Conservation (phyloP, 2,113 vertebrate genomes). For the Formicarius rufipectus region DNA sequence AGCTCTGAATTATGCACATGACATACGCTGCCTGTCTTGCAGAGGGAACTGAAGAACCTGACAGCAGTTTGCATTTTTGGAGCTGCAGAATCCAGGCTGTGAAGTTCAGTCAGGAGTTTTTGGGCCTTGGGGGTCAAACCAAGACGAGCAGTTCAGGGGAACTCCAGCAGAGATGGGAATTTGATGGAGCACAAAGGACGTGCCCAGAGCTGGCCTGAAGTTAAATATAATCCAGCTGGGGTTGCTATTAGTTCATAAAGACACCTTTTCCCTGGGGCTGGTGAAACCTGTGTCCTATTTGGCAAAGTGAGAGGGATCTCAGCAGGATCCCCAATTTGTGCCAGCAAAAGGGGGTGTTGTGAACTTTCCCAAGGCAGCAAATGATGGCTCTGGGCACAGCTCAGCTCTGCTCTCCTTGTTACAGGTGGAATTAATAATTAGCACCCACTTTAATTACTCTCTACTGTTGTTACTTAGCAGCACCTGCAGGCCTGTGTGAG, state of each 20-base stretch:
- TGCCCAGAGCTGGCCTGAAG: background rate
- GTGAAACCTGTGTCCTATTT: background rate
- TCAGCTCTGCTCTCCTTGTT: background rate
- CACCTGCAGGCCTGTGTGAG: background rate
- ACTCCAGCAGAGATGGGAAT: background rate
- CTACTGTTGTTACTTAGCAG: background rate
- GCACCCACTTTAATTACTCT: background rate
- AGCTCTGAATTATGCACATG: conserved; percentile 41
- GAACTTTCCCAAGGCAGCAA: background rate
- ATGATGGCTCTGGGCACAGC: background rate
- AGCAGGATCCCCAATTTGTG: background rate
- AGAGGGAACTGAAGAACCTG: background rate
- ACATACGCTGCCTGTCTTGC: conserved; percentile 35
- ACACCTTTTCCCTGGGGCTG: background rate
- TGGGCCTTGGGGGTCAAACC: background rate
- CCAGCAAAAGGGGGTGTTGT: background rate
- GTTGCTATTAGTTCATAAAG: background rate
- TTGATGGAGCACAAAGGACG: background rate
- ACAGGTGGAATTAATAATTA: background rate
- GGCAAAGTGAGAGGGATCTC: background rate
- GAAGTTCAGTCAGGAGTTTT: background rate
- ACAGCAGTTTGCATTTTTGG: conserved; percentile 5
- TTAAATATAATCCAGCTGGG: background rate
- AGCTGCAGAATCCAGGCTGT: background rate
- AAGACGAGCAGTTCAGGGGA: background rate